Evolutionary conservation across 2,113 vertebrate genomes (phyloP).

Genomic region (Spea bombifrons): DNA sequence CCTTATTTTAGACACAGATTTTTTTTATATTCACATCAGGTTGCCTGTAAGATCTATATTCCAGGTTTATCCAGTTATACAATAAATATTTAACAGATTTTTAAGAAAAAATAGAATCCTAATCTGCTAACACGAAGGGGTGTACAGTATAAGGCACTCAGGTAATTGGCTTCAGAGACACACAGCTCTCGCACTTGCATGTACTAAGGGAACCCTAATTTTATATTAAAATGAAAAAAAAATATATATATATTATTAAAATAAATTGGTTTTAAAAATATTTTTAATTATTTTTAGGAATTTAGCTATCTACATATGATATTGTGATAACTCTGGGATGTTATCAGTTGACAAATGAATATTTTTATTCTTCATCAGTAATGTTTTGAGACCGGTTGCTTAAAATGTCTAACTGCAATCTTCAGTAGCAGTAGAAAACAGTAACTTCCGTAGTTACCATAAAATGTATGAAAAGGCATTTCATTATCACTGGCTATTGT

Average conservation of each 20-base stretch:
- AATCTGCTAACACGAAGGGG: neutral
- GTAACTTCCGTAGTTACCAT: constrained; percentile 12
- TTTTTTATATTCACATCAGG: too few relatives aligned
- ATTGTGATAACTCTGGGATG: constrained; percentile 16
- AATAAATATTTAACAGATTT: constrained; percentile 24
- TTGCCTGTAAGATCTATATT: neutral
- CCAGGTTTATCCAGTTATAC: neutral
- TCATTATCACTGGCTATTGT: constrained; percentile 34
- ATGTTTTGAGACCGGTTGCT: constrained; percentile 16
- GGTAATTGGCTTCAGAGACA: constrained; percentile 2
- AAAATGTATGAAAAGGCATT: constrained; percentile 19
- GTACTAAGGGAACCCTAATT: constrained; percentile 20
- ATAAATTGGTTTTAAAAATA: constrained; percentile 21
- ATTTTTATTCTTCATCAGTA: constrained; percentile 30
- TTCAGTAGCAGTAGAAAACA: constrained; percentile 20
- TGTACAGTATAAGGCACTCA: neutral
- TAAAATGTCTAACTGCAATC: constrained; percentile 25
- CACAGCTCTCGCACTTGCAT: neutral
- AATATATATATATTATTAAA: neutral
- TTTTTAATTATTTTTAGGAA: constrained; percentile 28
- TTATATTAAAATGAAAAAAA: constrained; percentile 9
- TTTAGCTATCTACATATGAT: constrained; percentile 2
- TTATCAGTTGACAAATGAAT: constrained; percentile 7
- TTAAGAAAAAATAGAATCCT: constrained; percentile 11
- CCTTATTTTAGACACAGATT: neutral